These are phyloP conservation scores for Barbus barbus DNA, from an alignment of 2,113 vertebrate species.

Conservation along the genomic window DNA sequence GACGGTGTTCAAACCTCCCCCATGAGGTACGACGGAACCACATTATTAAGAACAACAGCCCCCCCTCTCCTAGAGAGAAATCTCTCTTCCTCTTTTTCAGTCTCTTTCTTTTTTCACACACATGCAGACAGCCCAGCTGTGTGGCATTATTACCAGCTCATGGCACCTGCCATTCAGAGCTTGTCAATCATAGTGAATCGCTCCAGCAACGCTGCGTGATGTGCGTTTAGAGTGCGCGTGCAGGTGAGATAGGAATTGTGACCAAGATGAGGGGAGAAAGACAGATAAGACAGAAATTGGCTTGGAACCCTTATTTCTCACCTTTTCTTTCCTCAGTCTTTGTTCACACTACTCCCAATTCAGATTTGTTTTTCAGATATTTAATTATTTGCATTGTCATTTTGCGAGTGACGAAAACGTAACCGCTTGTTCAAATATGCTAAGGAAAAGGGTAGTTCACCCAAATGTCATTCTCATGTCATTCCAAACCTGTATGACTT, in stretches of 20 bases:
- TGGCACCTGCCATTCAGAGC: constrained; percentile 71
- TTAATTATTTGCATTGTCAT: background rate
- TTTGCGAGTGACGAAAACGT: background rate
- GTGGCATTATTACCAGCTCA: constrained; percentile 78
- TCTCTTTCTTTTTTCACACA: constrained; percentile 31
- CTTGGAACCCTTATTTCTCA: constrained; percentile 17
- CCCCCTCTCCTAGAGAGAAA: constrained; percentile 31
- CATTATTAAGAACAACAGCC: constrained; percentile 50
- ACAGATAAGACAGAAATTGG: constrained; percentile 1
- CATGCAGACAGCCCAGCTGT: constrained; percentile 68
- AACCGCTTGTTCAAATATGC: background rate
- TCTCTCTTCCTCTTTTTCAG: constrained; percentile 62
- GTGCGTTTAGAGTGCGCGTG: constrained; percentile 30
- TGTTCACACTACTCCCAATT: constrained; percentile 6
- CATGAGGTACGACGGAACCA: constrained; percentile 44
- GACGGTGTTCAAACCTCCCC: constrained; percentile 52
- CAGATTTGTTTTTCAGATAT: background rate
- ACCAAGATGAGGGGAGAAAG: background rate
- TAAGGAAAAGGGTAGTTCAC: too few relatives aligned
- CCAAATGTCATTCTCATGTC: too few relatives aligned
- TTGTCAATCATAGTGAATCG: constrained; percentile 44
- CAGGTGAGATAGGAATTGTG: constrained; percentile 28
- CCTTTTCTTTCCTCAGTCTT: background rate
- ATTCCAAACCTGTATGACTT: background rate
- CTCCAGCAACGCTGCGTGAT: constrained; percentile 18